Base-by-base conservation (phyloP, 1,140 invertebrate species). In the Caenorhabditis inopinata region DNA sequence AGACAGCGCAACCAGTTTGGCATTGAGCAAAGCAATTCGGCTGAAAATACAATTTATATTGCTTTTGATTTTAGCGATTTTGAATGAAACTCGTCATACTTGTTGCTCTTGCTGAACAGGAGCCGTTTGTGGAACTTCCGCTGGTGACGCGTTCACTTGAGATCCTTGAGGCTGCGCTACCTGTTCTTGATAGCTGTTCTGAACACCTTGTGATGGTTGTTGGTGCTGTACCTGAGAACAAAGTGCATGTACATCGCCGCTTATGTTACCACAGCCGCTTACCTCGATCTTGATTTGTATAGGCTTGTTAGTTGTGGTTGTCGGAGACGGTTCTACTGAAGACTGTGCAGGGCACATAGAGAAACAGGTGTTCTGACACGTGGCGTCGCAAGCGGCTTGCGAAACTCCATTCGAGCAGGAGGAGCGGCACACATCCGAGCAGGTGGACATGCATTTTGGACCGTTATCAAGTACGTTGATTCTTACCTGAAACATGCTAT, bases 261-360 rank as follows among this genome's bases (percentile, higher is more conserved):
- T 0, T 25, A 0, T 5, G 6, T 51, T 25, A 25, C 6, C 7
- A 25, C 1, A 18, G n/a, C n/a, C n/a, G n/a, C 1, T 32, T 32
- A 68, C 58, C 58, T 68, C 29, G 12, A 68, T 68, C n/a, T 68
- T 68, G 12, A 68, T 68, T 29, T 68, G 35, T 9, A 68, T 68
- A 12, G 58, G 58, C 9, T 29, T n/a, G n/a, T 68, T 68, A 2
- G 58, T 68, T 9, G 58, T 68, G 27, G 32, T 68, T 0, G 58
- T 68, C 6, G 7, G 53, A 25, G 48, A 11, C 27, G 53, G 53
- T 35, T n/a, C 32, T n/a, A 38, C 29, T 11, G 49, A 25, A 1
- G 49, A 11, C 16, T 23, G 21, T 4, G 25, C 9, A 7, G 58
- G 58, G n/a, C 58, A 68, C 58, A 68, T 68, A 0, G 32, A 16